Base-by-base conservation (phyloP, 2,797 vertebrate species). In the Philypnodon macrostomus region DNA sequence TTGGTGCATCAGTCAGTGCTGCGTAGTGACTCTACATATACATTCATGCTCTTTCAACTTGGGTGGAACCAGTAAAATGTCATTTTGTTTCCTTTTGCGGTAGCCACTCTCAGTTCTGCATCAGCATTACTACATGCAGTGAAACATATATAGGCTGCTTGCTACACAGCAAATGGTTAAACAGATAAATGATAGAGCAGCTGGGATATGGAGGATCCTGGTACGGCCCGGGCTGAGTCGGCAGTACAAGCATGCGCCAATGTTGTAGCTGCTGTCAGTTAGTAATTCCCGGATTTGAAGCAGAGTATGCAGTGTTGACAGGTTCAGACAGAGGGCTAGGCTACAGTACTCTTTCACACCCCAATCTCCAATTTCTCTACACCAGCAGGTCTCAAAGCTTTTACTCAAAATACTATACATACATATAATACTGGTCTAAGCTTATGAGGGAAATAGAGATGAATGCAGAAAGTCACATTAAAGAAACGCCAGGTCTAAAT, bases 331-430 rank as follows among this genome's bases (percentile, higher is more conserved):
- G 48, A 74, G 70, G 52, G 60, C 63, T 17, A 49, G 54, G 50
- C 55, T 68, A 79, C 85, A 88, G 30, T 21, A 46, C 66, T 77
- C 77, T 78, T 62, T 75, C 66, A 80, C 70, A 80, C 70, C 75
- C 68, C 18, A 7, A 68, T 70, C 77, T 80, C 75, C 72, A 53
- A 38, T 83, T 76, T 70, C 76, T 53, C 60, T 51, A 54, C 59
- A 55, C 61, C 36, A n/a, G n/a, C n/a, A n/a, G n/a, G n/a, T n/a
- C n/a, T n/a, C n/a, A n/a, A n/a, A n/a, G n/a, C n/a, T n/a, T n/a
- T n/a, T n/a, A n/a, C n/a, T n/a, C n/a, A n/a, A n/a, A n/a, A n/a
- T n/a, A n/a, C n/a, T n/a, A n/a, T n/a, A n/a, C n/a, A n/a, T n/a
- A n/a, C n/a, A n/a, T n/a, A n/a, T n/a, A n/a, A n/a, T n/a, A n/a